These are phyloP conservation scores for Silurus meridionalis DNA, from an alignment of 2,113 vertebrate genomes.

Conservation along the genomic window DNA sequence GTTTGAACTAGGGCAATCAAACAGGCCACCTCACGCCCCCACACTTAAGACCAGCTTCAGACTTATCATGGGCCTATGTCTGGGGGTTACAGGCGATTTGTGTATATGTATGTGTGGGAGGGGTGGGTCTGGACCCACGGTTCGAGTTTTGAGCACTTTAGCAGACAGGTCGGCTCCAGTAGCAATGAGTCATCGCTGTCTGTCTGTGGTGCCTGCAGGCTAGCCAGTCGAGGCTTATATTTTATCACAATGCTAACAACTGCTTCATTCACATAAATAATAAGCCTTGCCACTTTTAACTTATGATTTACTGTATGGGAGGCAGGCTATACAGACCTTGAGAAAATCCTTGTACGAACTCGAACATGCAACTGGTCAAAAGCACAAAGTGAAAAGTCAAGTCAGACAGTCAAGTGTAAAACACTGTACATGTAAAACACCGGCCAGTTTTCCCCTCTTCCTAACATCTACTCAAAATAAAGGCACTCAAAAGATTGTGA, in stretches of 20 bases:
- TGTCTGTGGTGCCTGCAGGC: constrained; percentile 50
- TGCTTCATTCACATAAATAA: constrained; percentile 50
- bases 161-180: constrained; percentile 54
- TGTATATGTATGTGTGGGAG: constrained; percentile 3
- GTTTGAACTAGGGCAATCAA: constrained; percentile 42
- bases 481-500: neutral
- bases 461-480: constrained; percentile 2
- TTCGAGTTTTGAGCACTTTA: constrained; percentile 51
- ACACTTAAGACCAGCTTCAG: constrained; percentile 27
- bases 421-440: constrained; percentile 7
- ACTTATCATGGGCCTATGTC: constrained; percentile 34
- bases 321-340: neutral
- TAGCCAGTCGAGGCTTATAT: constrained; percentile 42
- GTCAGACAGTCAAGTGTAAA: constrained; percentile 13
- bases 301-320: neutral
- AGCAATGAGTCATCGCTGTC: constrained; percentile 53
- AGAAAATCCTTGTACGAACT: neutral
- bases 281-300: constrained; percentile 34
- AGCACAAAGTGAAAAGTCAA: constrained; percentile 9
- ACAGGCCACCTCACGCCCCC: constrained; percentile 45
- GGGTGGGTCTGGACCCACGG: constrained; percentile 42
- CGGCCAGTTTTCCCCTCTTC: neutral
- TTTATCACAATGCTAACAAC: constrained; percentile 54
- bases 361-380: neutral
- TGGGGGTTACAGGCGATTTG: constrained; percentile 32